Evolutionary conservation across 2,888 invertebrate species (phyloP).

Genomic region (Thymelicus lineola): DNA sequence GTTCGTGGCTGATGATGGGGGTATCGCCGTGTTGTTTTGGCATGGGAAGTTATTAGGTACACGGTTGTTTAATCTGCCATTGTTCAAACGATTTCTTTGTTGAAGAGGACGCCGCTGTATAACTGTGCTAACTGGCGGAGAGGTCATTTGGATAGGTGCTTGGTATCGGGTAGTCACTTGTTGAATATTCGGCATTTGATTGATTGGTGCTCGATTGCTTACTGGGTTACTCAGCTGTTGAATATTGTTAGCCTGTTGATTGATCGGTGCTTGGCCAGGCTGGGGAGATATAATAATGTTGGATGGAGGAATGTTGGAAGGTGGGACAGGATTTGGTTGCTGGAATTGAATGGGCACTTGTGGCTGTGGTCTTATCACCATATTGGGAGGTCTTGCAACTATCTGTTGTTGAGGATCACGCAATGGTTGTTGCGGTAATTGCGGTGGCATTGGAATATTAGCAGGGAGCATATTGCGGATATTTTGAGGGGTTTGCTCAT

Average conservation of each 20-base stretch:
- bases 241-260: conserved; percentile 5
- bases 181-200: conserved; percentile 6
- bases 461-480: conserved; percentile 17
- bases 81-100: conserved; percentile 17
- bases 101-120: conserved; percentile 1
- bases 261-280: conserved; percentile 1
- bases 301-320: background rate
- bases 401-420: conserved; percentile 10
- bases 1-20: conserved; percentile 24
- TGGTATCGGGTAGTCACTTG: conserved; percentile 14
- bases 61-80: conserved; percentile 12
- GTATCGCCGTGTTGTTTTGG: conserved; percentile 23
- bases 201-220: background rate
- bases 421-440: background rate
- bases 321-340: conserved; percentile 18
- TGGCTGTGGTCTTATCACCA: conserved; percentile 17
- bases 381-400: conserved; percentile 12
- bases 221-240: background rate
- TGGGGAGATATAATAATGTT: background rate
- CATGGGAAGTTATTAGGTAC: conserved; percentile 18
- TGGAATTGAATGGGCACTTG: conserved; percentile 23
- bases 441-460: conserved; percentile 6
- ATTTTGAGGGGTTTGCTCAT: conserved; percentile 40
- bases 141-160: conserved; percentile 15
- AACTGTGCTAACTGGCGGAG: background rate